phyloP scores from a whole-genome alignment of 2,113 vertebrate species.

The Cephalopholis sonnerati region DNA sequence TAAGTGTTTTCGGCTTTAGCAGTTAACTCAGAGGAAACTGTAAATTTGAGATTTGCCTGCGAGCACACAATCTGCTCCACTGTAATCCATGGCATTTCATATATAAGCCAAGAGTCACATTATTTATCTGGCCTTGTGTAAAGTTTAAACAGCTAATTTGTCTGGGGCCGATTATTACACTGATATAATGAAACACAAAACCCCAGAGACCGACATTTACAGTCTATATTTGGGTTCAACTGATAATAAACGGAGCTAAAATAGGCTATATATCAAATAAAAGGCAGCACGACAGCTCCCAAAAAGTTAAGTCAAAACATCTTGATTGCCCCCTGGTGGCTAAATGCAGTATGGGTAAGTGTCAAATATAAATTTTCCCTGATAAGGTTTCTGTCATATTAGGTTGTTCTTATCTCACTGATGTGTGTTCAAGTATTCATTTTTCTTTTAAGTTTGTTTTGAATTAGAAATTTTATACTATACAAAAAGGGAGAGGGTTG shows the following conservation, averaged over 20 bases:
- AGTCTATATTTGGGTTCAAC: not conserved
- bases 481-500: no score
- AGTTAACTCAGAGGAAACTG: not conserved
- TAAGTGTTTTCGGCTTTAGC: not conserved
- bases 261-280: not conserved
- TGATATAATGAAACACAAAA: conserved; percentile 13
- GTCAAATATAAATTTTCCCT: no score
- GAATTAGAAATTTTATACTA: no score
- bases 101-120: not conserved
- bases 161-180: not conserved
- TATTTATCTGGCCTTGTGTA: not conserved
- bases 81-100: not conserved
- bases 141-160: not conserved
- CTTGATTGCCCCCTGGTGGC: no score
- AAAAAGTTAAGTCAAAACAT: no score
- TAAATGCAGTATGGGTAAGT: no score
- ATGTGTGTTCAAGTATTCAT: no score
- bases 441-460: no score
- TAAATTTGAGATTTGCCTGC: not conserved
- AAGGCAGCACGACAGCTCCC: not conserved
- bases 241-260: not conserved
- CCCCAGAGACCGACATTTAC: not conserved
- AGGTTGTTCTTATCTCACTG: no score
- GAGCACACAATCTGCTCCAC: not conserved
- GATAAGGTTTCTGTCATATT: no score